Conservation (phyloP, 2,113 vertebrate genomes). For the Neodon shergylaensis region DNA sequence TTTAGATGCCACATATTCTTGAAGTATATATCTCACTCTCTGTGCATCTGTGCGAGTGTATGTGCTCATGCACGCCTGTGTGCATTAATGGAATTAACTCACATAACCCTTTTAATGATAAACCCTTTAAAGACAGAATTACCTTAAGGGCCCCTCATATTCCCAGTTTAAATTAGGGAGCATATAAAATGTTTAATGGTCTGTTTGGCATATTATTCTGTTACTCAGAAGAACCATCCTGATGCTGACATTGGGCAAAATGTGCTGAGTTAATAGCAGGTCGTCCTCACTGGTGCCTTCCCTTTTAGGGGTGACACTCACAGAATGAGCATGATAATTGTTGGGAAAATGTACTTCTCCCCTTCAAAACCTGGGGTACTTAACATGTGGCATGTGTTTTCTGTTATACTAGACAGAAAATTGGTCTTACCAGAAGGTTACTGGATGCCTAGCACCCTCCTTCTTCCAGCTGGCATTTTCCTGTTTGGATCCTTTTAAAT, state of each 20-base stretch:
- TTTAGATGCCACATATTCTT: conserved; percentile 81
- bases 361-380: conserved; percentile 62
- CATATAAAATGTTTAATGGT: conserved; percentile 77
- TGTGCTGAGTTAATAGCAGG: conserved; percentile 66
- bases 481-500: conserved; percentile 69
- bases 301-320: conserved; percentile 10
- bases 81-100: conserved; percentile 76
- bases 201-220: conserved; percentile 79
- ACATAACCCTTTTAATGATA: conserved; percentile 83
- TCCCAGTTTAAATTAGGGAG: conserved; percentile 78
- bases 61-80: conserved; percentile 6
- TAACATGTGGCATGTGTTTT: conserved; percentile 65
- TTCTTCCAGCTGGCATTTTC: conserved; percentile 77
- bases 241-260: conserved; percentile 76
- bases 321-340: conserved; percentile 53
- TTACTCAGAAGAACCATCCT: conserved; percentile 78
- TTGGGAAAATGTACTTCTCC: conserved; percentile 56
- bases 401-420: conserved; percentile 70
- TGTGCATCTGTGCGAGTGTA: conserved; percentile 65
- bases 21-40: conserved; percentile 77
- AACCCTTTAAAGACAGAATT: conserved; percentile 83
- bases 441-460: conserved; percentile 71
- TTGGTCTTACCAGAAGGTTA: conserved; percentile 71
- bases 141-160: conserved; percentile 80
- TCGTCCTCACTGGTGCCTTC: conserved; percentile 19